Conservation (phyloP, 1,140 invertebrate genomes). For the Drosophila serrata region DNA sequence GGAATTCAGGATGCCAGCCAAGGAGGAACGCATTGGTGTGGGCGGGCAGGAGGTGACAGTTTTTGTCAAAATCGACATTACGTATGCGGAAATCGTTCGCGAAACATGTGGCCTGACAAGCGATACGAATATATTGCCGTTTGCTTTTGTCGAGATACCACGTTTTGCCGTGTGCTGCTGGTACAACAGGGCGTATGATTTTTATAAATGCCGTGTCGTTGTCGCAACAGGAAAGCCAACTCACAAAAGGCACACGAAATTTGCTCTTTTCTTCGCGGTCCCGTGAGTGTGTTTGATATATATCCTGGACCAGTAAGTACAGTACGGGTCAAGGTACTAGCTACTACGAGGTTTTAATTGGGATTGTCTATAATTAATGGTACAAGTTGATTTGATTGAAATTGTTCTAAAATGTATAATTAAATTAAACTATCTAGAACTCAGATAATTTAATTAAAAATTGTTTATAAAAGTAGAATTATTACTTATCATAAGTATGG, state of each 20-base stretch:
- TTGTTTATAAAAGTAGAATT: too few species aligned
- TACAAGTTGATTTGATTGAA: not conserved
- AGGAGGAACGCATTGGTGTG: not conserved
- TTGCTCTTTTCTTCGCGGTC: constrained; percentile 55
- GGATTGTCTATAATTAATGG: not conserved
- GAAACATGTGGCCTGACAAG: constrained; percentile 56
- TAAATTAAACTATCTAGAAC: too few species aligned
- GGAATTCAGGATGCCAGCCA: constrained; percentile 29
- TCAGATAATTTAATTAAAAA: too few species aligned
- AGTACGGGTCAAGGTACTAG: not conserved
- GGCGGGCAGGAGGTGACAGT: constrained; percentile 51
- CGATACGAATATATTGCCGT: constrained; percentile 76
- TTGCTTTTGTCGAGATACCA: constrained; percentile 25
- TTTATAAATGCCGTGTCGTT: constrained; percentile 79
- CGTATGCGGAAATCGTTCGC: constrained; percentile 63
- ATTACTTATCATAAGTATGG: too few species aligned
- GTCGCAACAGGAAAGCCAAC: constrained; percentile 73
- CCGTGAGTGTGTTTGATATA: constrained; percentile 47
- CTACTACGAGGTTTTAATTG: not conserved
- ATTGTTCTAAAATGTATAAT: too few species aligned
- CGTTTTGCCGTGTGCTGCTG: constrained; percentile 67
- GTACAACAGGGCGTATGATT: constrained; percentile 80
- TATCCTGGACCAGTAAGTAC: constrained; percentile 11
- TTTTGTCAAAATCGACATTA: constrained; percentile 79
- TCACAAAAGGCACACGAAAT: constrained; percentile 68